Evolutionary conservation across 2,113 vertebrate species (phyloP).

Genomic region (Carassius auratus): DNA sequence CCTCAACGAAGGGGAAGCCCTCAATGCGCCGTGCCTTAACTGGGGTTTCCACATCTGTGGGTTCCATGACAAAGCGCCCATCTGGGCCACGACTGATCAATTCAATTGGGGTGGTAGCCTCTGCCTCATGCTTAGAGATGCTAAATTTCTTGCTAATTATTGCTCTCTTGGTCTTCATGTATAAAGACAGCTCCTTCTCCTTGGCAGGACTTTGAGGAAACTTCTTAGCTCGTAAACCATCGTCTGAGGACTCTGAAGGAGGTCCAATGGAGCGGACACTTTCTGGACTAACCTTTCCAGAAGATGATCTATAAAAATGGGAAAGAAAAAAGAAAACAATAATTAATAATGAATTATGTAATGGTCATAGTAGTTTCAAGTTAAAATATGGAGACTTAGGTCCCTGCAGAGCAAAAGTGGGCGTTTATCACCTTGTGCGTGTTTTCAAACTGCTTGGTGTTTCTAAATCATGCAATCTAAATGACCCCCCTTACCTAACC

Average conservation of each 20-base stretch:
- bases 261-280: constrained; percentile 88
- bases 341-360: not conserved
- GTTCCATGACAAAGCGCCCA: constrained; percentile 93
- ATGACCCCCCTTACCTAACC: no score
- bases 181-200: constrained; percentile 93
- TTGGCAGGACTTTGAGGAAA: constrained; percentile 85
- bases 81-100: constrained; percentile 96
- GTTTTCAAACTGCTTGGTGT: no score
- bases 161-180: constrained; percentile 98
- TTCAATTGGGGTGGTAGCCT: constrained; percentile 94
- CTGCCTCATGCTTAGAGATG: constrained; percentile 88
- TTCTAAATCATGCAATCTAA: no score
- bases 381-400: not conserved
- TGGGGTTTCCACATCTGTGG: constrained; percentile 82
- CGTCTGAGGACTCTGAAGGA: constrained; percentile 92
- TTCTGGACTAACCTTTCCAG: constrained; percentile 95
- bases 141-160: constrained; percentile 97
- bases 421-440: no score
- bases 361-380: not conserved
- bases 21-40: constrained; percentile 89
- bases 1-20: constrained; percentile 98
- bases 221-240: constrained; percentile 86
- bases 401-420: no score
- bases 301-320: constrained; percentile 83
- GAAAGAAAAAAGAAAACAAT: constrained; percentile 37